Evolutionary conservation across 92 coral and sea anemone genomes (phyloP).

Genomic region (Pocillopora grandis): DNA sequence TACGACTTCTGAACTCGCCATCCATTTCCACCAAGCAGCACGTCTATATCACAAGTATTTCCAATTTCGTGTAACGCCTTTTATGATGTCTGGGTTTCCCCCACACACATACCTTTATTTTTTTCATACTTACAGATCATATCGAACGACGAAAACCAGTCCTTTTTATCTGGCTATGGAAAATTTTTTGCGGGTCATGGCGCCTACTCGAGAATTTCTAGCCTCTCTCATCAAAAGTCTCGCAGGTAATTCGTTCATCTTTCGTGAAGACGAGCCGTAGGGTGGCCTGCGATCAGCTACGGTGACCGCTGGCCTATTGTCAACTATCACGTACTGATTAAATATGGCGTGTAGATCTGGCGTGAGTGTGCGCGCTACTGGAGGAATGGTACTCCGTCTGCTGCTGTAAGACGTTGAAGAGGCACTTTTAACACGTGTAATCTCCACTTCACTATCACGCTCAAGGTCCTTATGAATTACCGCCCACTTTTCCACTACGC

Average conservation of each 20-base stretch:
- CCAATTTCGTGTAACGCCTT: too few relatives aligned
- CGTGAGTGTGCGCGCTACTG: constrained; percentile 63
- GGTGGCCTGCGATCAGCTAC: constrained; percentile 25
- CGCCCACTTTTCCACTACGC: constrained; percentile 31
- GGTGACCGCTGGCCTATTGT: constrained; percentile 39
- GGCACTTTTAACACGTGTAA: constrained; percentile 40
- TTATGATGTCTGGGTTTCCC: too few relatives aligned
- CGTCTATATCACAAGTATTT: too few relatives aligned
- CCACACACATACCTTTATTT: neutral
- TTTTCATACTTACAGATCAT: neutral
- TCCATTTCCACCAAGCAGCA: too few relatives aligned
- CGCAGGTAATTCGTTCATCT: neutral
- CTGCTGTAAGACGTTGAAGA: constrained; percentile 38
- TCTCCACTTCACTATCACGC: constrained; percentile 10
- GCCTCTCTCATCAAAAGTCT: neutral
- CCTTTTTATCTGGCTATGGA: constrained; percentile 10
- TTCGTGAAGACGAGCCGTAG: neutral
- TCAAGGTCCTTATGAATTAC: neutral
- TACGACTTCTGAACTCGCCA: too few relatives aligned
- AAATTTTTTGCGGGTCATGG: neutral
- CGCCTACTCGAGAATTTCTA: constrained; percentile 5
- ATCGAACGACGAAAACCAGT: too few relatives aligned
- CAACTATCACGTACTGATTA: constrained; percentile 58
- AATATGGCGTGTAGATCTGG: constrained; percentile 84
- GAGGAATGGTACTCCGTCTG: constrained; percentile 51